Conservation (phyloP, 1,140 invertebrate species). For the Chionoecetes opilio region DNA sequence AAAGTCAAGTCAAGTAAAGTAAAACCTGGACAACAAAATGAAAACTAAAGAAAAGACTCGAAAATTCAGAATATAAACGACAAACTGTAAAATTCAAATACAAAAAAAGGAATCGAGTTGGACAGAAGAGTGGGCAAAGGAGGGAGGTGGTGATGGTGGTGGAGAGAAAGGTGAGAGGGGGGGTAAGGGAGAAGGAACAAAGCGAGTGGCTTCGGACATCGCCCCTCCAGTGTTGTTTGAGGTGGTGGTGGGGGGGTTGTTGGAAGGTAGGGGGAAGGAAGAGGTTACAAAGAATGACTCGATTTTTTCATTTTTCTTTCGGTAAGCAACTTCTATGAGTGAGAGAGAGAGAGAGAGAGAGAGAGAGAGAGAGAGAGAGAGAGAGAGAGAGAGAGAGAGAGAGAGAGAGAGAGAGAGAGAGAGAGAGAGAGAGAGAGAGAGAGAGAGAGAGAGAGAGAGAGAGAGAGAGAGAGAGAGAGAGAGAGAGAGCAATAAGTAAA, state of each 20-base stretch:
- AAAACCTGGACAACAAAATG: too few species aligned
- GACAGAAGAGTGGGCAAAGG: neutral
- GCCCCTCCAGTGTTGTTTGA: neutral
- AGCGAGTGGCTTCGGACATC: neutral
- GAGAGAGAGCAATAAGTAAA: constrained; percentile 30
- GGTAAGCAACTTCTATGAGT: neutral
- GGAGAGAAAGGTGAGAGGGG: neutral
- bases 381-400: too few species aligned
- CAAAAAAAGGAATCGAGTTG: too few species aligned
- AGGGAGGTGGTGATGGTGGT: neutral
- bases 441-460: neutral
- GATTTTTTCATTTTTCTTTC: neutral
- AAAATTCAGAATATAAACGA: neutral
- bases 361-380: too few species aligned
- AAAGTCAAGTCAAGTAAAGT: too few species aligned
- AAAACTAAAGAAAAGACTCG: too few species aligned
- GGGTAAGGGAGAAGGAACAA: neutral
- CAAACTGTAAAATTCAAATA: neutral
- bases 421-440: too few species aligned
- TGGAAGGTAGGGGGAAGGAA: neutral
- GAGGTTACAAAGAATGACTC: neutral
- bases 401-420: too few species aligned
- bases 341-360: neutral
- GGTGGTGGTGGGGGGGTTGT: neutral
- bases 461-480: constrained; percentile 27